Evolutionary conservation across 2,888 invertebrate genomes (phyloP).

Genomic region (Neoascia interrupta): DNA sequence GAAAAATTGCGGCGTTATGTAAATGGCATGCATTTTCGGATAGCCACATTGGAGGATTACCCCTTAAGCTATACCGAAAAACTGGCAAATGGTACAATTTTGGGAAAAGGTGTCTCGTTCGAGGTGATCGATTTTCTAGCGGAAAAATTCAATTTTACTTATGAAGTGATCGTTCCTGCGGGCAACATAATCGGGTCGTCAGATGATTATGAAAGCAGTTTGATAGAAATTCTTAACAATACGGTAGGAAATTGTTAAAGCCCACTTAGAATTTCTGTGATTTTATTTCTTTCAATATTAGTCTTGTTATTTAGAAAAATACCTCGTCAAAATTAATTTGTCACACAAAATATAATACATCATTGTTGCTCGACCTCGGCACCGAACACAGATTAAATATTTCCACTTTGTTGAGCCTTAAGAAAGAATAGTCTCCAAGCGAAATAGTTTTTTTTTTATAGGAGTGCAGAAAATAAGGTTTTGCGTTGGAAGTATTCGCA

Average conservation of each 20-base stretch:
- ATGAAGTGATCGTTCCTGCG: slow-evolving; percentile 84
- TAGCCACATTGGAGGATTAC: slow-evolving; percentile 81
- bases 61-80: slow-evolving; percentile 82
- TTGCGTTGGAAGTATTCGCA: too few relatives aligned
- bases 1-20: slow-evolving; percentile 73
- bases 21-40: slow-evolving; percentile 76
- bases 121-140: slow-evolving; percentile 85
- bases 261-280: slow-evolving; percentile 12
- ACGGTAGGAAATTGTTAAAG: slow-evolving; percentile 80
- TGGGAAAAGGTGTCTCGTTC: slow-evolving; percentile 87
- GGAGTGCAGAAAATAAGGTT: too few relatives aligned
- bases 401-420: too few relatives aligned
- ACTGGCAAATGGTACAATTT: slow-evolving; percentile 81
- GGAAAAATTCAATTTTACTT: slow-evolving; percentile 87
- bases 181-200: slow-evolving; percentile 83
- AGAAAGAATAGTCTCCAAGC: too few relatives aligned
- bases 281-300: too few relatives aligned
- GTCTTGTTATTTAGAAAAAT: too few relatives aligned
- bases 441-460: too few relatives aligned
- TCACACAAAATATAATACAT: too few relatives aligned
- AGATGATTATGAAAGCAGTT: slow-evolving; percentile 81
- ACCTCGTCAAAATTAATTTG: too few relatives aligned
- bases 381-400: too few relatives aligned
- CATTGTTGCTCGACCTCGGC: too few relatives aligned
- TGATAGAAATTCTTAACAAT: slow-evolving; percentile 83